Evolutionary conservation across 2,113 vertebrate species (phyloP).

Genomic region (Cisticola juncidis): DNA sequence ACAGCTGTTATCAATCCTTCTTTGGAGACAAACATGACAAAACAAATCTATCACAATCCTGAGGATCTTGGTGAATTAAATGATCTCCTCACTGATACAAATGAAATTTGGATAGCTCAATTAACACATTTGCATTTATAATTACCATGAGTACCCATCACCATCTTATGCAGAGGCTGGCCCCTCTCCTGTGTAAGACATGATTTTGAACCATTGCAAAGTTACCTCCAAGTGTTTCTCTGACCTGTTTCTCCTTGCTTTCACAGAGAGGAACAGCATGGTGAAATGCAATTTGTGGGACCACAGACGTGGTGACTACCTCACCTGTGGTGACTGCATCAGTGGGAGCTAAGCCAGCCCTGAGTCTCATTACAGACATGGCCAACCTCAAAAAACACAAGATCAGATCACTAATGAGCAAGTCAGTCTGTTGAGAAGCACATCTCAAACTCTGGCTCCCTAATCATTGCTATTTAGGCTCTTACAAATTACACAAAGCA

Average conservation of each 20-base stretch:
- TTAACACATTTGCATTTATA: neutral
- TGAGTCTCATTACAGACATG: neutral
- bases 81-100: neutral
- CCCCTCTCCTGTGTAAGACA: neutral
- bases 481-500: neutral
- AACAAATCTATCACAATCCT: neutral
- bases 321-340: neutral
- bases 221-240: neutral
- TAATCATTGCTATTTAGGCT: neutral
- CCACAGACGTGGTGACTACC: neutral
- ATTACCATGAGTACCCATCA: accelerated
- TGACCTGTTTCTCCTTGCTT: neutral
- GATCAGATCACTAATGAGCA: neutral
- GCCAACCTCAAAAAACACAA: neutral
- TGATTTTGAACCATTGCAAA: neutral
- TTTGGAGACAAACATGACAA: neutral
- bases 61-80: neutral
- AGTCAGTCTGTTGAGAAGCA: neutral
- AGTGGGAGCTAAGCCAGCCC: neutral
- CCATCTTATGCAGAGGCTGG: neutral
- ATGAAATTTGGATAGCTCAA: neutral
- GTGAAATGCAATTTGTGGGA: neutral
- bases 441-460: neutral
- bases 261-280: neutral
- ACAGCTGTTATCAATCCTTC: neutral